Base-by-base conservation (phyloP, 2,888 invertebrate genomes). In the Mesorhabditis sp. region DNA sequence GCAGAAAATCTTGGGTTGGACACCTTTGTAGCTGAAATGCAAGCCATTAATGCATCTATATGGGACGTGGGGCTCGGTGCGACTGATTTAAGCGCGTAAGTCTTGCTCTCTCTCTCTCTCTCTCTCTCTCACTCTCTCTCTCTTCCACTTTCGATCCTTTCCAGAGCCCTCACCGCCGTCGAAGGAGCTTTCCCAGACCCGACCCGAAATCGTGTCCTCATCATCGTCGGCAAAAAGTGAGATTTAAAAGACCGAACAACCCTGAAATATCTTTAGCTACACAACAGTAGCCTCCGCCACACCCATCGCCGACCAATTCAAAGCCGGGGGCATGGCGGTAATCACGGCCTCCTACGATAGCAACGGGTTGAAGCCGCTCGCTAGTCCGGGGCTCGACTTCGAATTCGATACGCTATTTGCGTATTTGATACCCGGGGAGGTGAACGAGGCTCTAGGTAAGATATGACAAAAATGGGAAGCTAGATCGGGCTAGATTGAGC, bases 141-240 rank as follows among this genome's bases (percentile, higher is more conserved):
- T 50, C 13, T 6, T 50, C 6, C 2, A 50, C 2, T 10, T 50
- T n/a, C 2, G 1, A 50, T 13, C n/a, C 0, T 2, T 50, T 50
- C 2, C 58, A 50, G 58, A 2, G 58, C 58, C 58, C 58, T 50
- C 58, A n/a, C 7, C 7, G 7, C n/a, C n/a, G 58, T n/a, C 10
- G n/a, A 50, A 10, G 10, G 7, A 50, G n/a, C 58, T n/a, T 50
- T 50, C n/a, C 7, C 58, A n/a, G 58, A 50, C 58, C 7, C 7
- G 10, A 50, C 58, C 58, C 58, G 58, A 10, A 50, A 50, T n/a
- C 7, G n/a, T 13, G 58, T 50, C 10, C 58, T 50, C 58, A 50
- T 50, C 58, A n/a, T 50, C 10, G n/a, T 50, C 58, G 58, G 58
- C 10, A 50, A 50, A 50, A n/a, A 50, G 58, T 50, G 58, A 50